Percentiles rank a stretch among this genome's conserved stretches.
phyloP scores from a whole-genome alignment of 2,888 invertebrate species.

The Prosapia bicincta region DNA sequence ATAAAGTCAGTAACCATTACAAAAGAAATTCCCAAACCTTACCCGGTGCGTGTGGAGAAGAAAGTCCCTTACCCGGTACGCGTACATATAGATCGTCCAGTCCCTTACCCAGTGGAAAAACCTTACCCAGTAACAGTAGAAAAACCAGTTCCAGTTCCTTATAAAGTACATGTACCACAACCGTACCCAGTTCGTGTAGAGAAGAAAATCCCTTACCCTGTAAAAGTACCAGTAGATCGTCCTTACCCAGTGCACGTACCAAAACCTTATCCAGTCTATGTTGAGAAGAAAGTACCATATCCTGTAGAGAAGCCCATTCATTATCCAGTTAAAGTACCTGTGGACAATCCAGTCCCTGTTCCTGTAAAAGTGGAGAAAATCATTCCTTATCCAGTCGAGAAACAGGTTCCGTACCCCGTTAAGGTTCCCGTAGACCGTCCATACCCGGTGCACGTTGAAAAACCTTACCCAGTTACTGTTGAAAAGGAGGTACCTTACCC shows the following conservation, averaged over 20 bases:
- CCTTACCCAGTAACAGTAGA: constrained; percentile 29
- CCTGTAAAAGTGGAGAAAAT: constrained; percentile 31
- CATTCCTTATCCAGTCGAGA: constrained; percentile 30
- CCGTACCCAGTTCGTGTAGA: constrained; percentile 43
- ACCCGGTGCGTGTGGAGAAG: constrained; percentile 40
- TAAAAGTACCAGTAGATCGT: constrained; percentile 60
- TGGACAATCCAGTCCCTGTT: constrained; percentile 30
- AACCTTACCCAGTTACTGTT: constrained; percentile 29
- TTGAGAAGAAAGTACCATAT: constrained; percentile 71
- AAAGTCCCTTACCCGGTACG: constrained; percentile 40
- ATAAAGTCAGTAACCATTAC: neutral
- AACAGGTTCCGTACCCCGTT: constrained; percentile 19
- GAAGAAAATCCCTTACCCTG: constrained; percentile 51
- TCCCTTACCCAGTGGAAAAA: constrained; percentile 35
- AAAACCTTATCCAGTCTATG: constrained; percentile 70
- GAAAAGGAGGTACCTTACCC: constrained; percentile 36
- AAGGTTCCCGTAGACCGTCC: constrained; percentile 35
- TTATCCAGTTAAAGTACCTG: constrained; percentile 30
- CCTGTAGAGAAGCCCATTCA: constrained; percentile 33
- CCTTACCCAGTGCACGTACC: constrained; percentile 59
- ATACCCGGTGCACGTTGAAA: constrained; percentile 32
- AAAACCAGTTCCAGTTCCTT: constrained; percentile 15
- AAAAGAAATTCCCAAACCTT: neutral
- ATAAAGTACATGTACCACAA: constrained; percentile 42
- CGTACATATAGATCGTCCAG: constrained; percentile 39